Evolutionary conservation across 2,888 invertebrate genomes (phyloP).

Genomic region (Parnassius smintheus): DNA sequence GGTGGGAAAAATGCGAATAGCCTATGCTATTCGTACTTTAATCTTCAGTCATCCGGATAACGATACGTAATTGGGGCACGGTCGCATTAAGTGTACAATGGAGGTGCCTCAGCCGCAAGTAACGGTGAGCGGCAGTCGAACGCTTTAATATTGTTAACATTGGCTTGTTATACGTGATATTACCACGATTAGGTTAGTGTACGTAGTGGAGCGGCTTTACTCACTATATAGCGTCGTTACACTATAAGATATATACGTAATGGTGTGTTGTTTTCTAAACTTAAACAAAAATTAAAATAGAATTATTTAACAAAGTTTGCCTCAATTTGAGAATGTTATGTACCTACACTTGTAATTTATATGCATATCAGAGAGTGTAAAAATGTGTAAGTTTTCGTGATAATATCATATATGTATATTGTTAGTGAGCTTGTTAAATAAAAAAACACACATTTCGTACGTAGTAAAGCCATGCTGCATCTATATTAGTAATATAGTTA

Average conservation of each 20-base stretch:
- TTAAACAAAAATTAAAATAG: conserved; percentile 12
- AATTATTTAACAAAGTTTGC: too few relatives aligned
- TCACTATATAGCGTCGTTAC: conserved; percentile 8
- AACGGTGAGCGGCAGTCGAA: conserved; percentile 14
- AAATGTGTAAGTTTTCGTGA: too few relatives aligned
- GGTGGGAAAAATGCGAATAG: conserved; percentile 8
- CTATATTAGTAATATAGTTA: too few relatives aligned
- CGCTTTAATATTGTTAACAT: conserved; percentile 26
- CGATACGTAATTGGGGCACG: conserved; percentile 20
- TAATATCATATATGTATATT: too few relatives aligned
- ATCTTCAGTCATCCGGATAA: conserved; percentile 17
- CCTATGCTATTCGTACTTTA: not conserved
- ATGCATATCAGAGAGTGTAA: too few relatives aligned
- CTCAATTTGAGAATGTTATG: too few relatives aligned
- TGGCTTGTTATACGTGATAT: conserved; percentile 26
- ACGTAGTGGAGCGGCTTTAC: conserved; percentile 13
- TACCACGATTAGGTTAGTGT: conserved; percentile 20
- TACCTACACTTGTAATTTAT: too few relatives aligned
- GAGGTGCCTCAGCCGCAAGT: conserved; percentile 12
- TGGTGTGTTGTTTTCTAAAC: conserved; percentile 9
- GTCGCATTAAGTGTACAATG: conserved; percentile 18
- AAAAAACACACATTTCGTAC: too few relatives aligned
- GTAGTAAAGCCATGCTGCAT: too few relatives aligned
- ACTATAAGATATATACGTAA: conserved; percentile 2
- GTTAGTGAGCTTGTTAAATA: too few relatives aligned